Percentiles rank a stretch among this genome's conserved stretches.
Evolutionary conservation across 2,888 invertebrate species (phyloP).

Genomic region (Fragum whitleyi): DNA sequence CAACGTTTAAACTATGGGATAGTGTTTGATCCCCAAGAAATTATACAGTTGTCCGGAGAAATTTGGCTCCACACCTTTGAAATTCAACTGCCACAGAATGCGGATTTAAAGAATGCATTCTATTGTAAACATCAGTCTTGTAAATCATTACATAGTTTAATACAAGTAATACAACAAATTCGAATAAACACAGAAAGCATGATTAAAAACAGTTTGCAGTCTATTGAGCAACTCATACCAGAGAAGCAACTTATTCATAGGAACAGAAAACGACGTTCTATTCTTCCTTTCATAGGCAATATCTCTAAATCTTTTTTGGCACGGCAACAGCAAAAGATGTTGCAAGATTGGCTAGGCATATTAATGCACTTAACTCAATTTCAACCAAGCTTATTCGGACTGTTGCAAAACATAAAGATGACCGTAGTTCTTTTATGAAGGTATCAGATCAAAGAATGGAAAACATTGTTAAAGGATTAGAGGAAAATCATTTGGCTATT

Average conservation of each 20-base stretch:
- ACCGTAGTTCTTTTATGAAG: slow-evolving; percentile 22
- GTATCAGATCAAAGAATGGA: slow-evolving; percentile 21
- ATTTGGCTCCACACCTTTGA: slow-evolving; percentile 43
- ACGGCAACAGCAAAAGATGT: slow-evolving; percentile 38
- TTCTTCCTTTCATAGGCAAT: neutral
- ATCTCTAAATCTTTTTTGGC: slow-evolving; percentile 27
- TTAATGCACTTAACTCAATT: slow-evolving; percentile 21
- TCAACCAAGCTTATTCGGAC: neutral
- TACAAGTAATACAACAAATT: neutral
- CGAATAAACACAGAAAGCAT: neutral
- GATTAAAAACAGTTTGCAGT: neutral
- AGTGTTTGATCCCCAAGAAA: slow-evolving; percentile 7
- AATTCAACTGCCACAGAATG: slow-evolving; percentile 20
- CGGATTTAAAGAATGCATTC: slow-evolving; percentile 3
- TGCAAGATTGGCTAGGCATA: slow-evolving; percentile 22
- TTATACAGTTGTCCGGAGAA: slow-evolving; percentile 16
- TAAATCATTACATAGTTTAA: too few species aligned
- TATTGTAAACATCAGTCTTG: neutral
- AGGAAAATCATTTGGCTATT: slow-evolving; percentile 39
- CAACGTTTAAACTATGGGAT: slow-evolving; percentile 24
- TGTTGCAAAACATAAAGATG: slow-evolving; percentile 20
- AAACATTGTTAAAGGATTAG: slow-evolving; percentile 24
- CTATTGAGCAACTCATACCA: too few species aligned
- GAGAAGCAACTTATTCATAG: neutral
- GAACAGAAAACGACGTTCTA: neutral